These are phyloP conservation scores for Drosophila repleta DNA, from an alignment of 1,140 invertebrate species.

Conservation along the genomic window DNA sequence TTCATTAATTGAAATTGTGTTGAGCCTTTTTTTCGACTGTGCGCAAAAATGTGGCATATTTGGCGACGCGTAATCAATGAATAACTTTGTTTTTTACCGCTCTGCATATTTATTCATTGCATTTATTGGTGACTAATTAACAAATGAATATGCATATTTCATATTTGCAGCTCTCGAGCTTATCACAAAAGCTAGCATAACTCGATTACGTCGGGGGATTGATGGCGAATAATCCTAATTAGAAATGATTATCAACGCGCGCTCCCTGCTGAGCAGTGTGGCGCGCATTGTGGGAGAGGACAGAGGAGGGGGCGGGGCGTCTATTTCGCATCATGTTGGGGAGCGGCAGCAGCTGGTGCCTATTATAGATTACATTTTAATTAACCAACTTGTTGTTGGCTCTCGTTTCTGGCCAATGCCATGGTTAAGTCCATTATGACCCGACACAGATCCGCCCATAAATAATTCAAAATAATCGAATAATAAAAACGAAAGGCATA, in stretches of 20 bases:
- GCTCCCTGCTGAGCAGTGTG: not conserved
- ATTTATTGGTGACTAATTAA: conserved; percentile 41
- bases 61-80: conserved; percentile 17
- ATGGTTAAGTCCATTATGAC: conserved; percentile 27
- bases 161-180: conserved; percentile 9
- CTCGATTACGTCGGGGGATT: conserved; percentile 32
- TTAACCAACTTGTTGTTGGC: conserved; percentile 69
- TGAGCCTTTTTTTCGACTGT: not conserved
- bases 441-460: conserved; percentile 39
- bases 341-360: conserved; percentile 47
- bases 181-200: conserved; percentile 19
- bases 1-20: conserved; percentile 53
- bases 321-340: conserved; percentile 44
- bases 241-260: conserved; percentile 37
- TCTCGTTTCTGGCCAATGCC: conserved; percentile 35
- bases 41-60: not conserved
- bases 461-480: conserved; percentile 64
- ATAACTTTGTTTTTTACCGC: conserved; percentile 9
- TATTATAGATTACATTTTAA: conserved; percentile 70
- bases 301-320: not conserved
- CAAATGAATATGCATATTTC: conserved; percentile 25
- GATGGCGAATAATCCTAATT: conserved; percentile 46
- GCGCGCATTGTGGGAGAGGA: not conserved
- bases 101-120: conserved; percentile 27
- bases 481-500: conserved; percentile 60